Percentiles rank a stretch among this genome's conserved stretches.
phyloP scores from a whole-genome alignment of 2,888 invertebrate species.

The Galerucella nymphaeae region DNA sequence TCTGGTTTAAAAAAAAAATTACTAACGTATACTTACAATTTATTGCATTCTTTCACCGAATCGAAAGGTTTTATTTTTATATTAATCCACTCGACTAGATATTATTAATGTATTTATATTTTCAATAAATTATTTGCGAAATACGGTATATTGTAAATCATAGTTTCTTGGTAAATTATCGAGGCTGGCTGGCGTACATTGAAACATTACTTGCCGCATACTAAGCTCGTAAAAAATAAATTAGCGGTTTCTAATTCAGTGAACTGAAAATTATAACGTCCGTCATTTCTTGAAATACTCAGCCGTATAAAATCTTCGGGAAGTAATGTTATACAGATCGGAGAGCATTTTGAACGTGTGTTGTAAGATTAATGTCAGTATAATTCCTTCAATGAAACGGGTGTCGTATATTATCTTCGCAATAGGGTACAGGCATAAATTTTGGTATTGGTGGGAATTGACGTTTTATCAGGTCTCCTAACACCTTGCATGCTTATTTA shows the following conservation, averaged over 20 bases:
- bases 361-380: not conserved
- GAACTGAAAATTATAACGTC: conserved; percentile 38
- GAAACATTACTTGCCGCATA: conserved; percentile 22
- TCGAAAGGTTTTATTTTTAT: not conserved
- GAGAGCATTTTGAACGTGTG: not conserved
- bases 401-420: not conserved
- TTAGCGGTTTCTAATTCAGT: conserved; percentile 43
- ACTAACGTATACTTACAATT: no score
- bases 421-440: no score
- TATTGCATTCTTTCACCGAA: not conserved
- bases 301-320: conserved; percentile 23
- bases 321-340: conserved; percentile 1
- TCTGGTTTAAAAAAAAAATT: no score
- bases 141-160: conserved; percentile 11
- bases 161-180: conserved; percentile 23
- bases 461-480: no score
- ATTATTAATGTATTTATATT: not conserved
- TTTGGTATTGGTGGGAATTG: no score
- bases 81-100: not conserved
- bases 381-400: not conserved
- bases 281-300: conserved; percentile 21
- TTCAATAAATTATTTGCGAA: conserved; percentile 15
- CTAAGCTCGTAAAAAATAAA: conserved; percentile 32
- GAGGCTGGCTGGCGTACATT: conserved; percentile 1
- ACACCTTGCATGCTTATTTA: no score